Evolutionary conservation across 2,888 invertebrate species (phyloP).

Genomic region (Zaprionus bogoriensis): DNA sequence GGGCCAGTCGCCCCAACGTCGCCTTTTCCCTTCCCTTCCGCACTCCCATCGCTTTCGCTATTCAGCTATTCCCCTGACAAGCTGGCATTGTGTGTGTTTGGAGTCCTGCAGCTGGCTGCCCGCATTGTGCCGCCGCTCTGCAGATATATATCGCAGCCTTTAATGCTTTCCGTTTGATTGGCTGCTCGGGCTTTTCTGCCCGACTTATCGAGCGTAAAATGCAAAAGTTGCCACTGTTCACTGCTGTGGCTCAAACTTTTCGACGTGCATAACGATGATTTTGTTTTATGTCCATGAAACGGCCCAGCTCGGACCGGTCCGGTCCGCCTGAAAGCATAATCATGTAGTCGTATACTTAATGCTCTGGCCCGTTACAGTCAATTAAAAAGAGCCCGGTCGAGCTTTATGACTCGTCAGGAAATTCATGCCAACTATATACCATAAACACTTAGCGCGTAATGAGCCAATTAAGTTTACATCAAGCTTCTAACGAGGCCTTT

Average conservation of each 20-base stretch:
- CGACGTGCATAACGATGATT: constrained; percentile 1
- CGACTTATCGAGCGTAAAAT: constrained; percentile 13
- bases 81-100: background rate
- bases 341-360: constrained; percentile 31
- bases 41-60: background rate
- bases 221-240: constrained; percentile 20
- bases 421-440: constrained; percentile 50
- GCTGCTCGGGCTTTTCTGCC: constrained; percentile 18
- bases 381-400: constrained; percentile 8
- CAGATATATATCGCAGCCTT: constrained; percentile 52
- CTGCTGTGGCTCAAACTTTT: background rate
- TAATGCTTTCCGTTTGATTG: constrained; percentile 62
- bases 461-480: constrained; percentile 57
- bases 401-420: constrained; percentile 16
- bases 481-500: constrained; percentile 39
- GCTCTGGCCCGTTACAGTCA: constrained; percentile 12
- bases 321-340: constrained; percentile 29
- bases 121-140: constrained; percentile 48
- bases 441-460: constrained; percentile 54
- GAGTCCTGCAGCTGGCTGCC: constrained; percentile 38
- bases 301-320: no score
- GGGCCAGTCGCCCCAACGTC: background rate
- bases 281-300: constrained; percentile 24
- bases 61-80: constrained; percentile 28
- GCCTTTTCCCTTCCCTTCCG: background rate